Evolutionary conservation across 2,888 invertebrate species (phyloP).

Genomic region (Cyaniris semiargus): DNA sequence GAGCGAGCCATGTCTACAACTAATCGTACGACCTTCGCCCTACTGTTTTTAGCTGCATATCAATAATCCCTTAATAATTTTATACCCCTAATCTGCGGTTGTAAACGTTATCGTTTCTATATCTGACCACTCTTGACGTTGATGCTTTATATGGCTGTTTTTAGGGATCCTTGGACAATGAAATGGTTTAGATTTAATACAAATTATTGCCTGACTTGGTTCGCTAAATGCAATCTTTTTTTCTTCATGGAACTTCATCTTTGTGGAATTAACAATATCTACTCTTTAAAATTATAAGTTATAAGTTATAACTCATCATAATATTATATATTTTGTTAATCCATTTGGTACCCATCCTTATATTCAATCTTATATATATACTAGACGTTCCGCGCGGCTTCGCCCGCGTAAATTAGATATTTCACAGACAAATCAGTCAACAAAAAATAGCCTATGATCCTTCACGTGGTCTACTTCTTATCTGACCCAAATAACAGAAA

Average conservation of each 20-base stretch:
- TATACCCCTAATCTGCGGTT: constrained; percentile 35
- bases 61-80: constrained; percentile 33
- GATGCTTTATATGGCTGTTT: not conserved
- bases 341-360: no score
- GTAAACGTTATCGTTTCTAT: constrained; percentile 23
- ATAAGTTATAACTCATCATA: no score
- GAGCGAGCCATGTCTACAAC: constrained; percentile 54
- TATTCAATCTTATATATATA: no score
- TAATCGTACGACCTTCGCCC: constrained; percentile 38
- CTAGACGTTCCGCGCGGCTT: no score
- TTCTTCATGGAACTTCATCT: not conserved
- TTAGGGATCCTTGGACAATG: not conserved
- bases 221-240: not conserved
- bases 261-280: no score
- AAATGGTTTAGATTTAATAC: not conserved
- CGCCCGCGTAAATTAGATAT: no score
- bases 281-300: no score
- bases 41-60: constrained; percentile 16
- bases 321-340: no score
- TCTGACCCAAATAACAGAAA: no score
- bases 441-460: no score
- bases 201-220: not conserved
- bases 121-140: not conserved
- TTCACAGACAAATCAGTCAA: no score
- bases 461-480: no score